Base-by-base conservation (phyloP, 2,888 invertebrate genomes). In the Tricholauxania praeusta region DNA sequence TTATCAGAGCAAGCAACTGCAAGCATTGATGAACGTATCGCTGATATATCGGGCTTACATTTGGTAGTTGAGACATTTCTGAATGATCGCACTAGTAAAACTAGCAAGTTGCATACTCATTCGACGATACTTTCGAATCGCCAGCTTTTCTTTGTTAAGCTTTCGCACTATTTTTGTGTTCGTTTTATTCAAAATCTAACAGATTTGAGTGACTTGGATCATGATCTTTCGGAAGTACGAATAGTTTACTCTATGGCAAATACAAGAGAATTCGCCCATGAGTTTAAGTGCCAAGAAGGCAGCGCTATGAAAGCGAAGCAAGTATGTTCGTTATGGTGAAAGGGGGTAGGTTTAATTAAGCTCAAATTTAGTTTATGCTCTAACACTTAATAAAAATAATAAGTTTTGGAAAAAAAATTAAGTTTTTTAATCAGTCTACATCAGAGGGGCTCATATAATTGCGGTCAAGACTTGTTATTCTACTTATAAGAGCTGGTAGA, bases 1-100 rank as follows among this genome's bases (percentile, higher is more conserved):
- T 64, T 76, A 39, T 74, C 75, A 1, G 69, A 76, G 12, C 71
- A 78, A 48, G 60, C 66, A 15, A 68, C 77, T 3, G 57, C 77
- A 8, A 78, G 75, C 53, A 55, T 79, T 3, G 75, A 78, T 28
- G 81, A 81, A 60, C 79, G 78, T 69, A 76, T 81, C 6, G 80
- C 80, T 12, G 81, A 81, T 57, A 71, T 80, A 17, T 78, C 77
- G 47, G 81, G 80, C 0, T 78, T 80, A 32, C 79, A 79, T 48
- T 74, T 81, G 74, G 79, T 80, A 12, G 80, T 75, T 17, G 77
- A 79, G 12, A 49, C 79, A 0, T 72, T 74, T 53, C 8, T 8
- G 1, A 53, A n/a, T 19, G 32, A 52, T 8, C 32, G 53, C 0
- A 17, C 49, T 17, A 10, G 10, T 39, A 39, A 39, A 10, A 39